Evolutionary conservation across 1,140 invertebrate species (phyloP).

Genomic region (Scaptomyza pallida): DNA sequence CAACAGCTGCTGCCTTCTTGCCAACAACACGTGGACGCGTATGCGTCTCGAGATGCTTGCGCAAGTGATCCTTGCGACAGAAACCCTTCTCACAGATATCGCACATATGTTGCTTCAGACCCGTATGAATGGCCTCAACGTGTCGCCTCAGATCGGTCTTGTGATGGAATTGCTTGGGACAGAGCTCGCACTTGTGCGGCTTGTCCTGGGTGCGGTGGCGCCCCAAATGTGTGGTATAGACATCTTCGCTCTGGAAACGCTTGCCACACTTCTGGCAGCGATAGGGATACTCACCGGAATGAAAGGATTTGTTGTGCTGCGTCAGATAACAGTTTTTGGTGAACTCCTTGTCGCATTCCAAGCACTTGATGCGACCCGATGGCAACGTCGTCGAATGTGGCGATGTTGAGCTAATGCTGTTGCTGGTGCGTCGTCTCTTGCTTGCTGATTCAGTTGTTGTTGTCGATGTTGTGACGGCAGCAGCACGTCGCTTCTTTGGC

Average conservation of each 20-base stretch:
- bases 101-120: conserved; percentile 92
- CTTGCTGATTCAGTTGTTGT: conserved; percentile 29
- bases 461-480: conserved; percentile 16
- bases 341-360: conserved; percentile 93
- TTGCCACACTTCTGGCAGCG: conserved; percentile 94
- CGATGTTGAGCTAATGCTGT: conserved; percentile 57
- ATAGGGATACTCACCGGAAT: conserved; percentile 92
- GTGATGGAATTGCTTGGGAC: conserved; percentile 94
- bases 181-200: conserved; percentile 94
- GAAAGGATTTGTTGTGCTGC: conserved; percentile 95
- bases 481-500: conserved; percentile 38
- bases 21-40: conserved; percentile 83
- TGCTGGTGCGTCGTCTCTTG: conserved; percentile 58
- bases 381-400: conserved; percentile 77
- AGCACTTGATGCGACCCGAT: conserved; percentile 88
- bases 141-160: conserved; percentile 96
- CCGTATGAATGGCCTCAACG: conserved; percentile 92
- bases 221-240: conserved; percentile 88
- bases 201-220: conserved; percentile 92
- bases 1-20: conserved; percentile 66
- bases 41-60: conserved; percentile 96
- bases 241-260: conserved; percentile 88
- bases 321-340: conserved; percentile 94
- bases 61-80: conserved; percentile 97
- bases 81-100: conserved; percentile 94